phyloP scores from a whole-genome alignment of 2,797 vertebrate genomes.

The Crypturellus tataupa region DNA sequence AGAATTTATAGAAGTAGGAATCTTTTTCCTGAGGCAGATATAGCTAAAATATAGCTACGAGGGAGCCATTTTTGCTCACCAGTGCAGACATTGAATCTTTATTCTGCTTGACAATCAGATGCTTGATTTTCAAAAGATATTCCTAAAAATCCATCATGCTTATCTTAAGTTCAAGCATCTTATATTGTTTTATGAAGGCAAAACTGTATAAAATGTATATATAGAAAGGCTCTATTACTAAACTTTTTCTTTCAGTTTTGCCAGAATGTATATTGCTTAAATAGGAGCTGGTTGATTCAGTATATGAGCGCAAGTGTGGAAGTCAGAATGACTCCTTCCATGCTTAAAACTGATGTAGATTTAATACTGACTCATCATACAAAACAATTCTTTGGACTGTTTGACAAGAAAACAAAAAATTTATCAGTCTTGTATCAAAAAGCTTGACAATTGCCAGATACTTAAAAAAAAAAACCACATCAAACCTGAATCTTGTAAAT shows the following conservation, averaged over 20 bases:
- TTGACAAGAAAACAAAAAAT: background rate
- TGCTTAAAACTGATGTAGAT: background rate
- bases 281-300: background rate
- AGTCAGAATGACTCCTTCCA: background rate
- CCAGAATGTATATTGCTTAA: background rate
- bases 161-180: background rate
- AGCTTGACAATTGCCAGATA: background rate
- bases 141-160: background rate
- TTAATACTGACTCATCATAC: background rate
- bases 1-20: background rate
- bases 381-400: background rate
- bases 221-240: too few relatives aligned
- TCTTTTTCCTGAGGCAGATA: background rate
- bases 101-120: background rate
- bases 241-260: background rate
- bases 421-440: background rate
- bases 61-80: background rate
- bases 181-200: background rate
- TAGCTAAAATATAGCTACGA: background rate
- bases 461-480: background rate
- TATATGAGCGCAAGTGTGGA: background rate
- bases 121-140: background rate
- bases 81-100: background rate
- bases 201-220: too few relatives aligned
- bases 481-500: background rate